Evolutionary conservation across 2,888 invertebrate species (phyloP).

Genomic region (Liopterus haemorrhoidalis): DNA sequence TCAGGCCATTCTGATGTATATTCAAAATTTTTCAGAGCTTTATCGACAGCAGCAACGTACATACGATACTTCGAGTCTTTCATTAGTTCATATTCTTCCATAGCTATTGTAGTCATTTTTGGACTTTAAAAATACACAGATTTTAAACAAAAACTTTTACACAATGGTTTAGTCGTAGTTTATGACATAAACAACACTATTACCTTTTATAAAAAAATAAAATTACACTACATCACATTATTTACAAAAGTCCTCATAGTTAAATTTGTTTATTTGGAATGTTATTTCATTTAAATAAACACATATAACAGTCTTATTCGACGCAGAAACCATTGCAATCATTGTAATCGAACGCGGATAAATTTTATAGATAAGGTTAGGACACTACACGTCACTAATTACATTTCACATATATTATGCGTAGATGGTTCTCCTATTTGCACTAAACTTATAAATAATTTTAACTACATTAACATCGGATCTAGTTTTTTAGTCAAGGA

Average conservation of each 20-base stretch:
- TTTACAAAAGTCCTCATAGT: too few relatives aligned
- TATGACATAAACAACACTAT: too few relatives aligned
- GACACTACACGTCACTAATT: conserved; percentile 18
- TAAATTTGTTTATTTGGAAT: too few relatives aligned
- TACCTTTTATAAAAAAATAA: too few relatives aligned
- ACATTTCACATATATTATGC: conserved; percentile 13
- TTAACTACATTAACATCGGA: conserved; percentile 6
- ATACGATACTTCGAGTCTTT: conserved; percentile 76
- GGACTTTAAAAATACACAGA: too few relatives aligned
- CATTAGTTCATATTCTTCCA: conserved; percentile 75
- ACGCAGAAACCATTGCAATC: too few relatives aligned
- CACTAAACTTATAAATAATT: conserved; percentile 7
- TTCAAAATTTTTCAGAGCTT: conserved; percentile 84
- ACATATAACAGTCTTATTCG: too few relatives aligned
- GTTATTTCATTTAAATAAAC: too few relatives aligned
- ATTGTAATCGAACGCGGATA: too few relatives aligned
- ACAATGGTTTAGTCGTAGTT: too few relatives aligned
- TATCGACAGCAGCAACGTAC: conserved; percentile 76
- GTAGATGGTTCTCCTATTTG: conserved; percentile 4
- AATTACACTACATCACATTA: too few relatives aligned
- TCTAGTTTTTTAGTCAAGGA: conserved; percentile 6
- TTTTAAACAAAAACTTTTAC: too few relatives aligned
- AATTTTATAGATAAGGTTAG: conserved; percentile 23
- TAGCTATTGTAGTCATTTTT: conserved; percentile 51
- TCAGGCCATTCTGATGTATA: conserved; percentile 95